Base-by-base conservation (phyloP, 2,113 vertebrate species). In the Zeus faber region DNA sequence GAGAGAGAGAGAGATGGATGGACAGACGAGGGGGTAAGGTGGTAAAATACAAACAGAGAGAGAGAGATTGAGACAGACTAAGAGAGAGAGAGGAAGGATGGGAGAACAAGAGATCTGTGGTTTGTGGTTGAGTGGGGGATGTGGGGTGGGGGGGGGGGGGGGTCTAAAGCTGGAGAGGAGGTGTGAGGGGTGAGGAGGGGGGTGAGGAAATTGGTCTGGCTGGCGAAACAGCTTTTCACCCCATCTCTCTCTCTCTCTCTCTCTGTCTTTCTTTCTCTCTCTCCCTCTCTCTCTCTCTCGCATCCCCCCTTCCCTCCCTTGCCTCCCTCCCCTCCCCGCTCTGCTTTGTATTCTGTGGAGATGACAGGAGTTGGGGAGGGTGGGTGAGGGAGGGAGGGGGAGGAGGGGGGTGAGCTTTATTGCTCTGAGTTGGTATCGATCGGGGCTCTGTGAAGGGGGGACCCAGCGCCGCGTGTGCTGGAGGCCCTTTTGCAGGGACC, bases 391-490 rank as follows among this genome's bases (percentile, higher is more conserved):
- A 69, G 79, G 78, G 75, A 76, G 63, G 79, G 27, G 75, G 78
- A 73, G 79, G 69, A 69, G 75, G 79, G 72, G 88, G 86, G 86
- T 89, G 89, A 90, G 89, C 89, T 91, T 91, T 91, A 90, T 91
- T 89, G 89, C 89, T 91, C 85, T 71, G 88, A 91, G 89, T 91
- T 86, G 62, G 89, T 91, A 91, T 91, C 88, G 89, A 91, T 91
- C 89, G 89, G 89, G 89, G 89, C 87, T 85, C 85, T 69, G 50
- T 79, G 52, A 65, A 80, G 80, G 77, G 89, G 88, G 85, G 52
- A 83, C 75, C 72, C 73, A 80, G 87, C 87, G 77, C 72, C 22
- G 5, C 83, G 48, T 66, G 56, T 56, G 53, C 67, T 66, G 72
- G 79, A 87, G 82, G 84, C 83, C 71, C 86, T 87, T 89, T 86